A percentile compares a stretch with the other conserved stretches of the same genome.
These are phyloP conservation scores for Ormyrus pomaceus DNA, from an alignment of 2,888 invertebrate genomes.

Conservation along the genomic window DNA sequence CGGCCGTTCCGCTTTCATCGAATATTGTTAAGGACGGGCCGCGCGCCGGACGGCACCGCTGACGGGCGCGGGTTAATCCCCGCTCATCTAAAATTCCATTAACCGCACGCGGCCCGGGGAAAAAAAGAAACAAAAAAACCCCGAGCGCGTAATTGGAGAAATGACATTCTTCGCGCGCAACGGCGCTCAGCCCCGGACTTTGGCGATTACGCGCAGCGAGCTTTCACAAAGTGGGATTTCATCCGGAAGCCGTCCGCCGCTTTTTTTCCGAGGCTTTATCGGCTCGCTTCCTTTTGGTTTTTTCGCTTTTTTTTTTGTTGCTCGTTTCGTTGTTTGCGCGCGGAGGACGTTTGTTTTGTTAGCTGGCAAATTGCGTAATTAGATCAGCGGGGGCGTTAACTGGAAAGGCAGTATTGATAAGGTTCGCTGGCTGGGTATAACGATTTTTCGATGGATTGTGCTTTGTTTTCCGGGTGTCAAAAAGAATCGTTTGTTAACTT, in stretches of 20 bases:
- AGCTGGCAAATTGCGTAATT: conserved; percentile 1
- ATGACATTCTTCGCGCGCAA: conserved; percentile 49
- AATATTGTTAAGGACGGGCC: conserved; percentile 37
- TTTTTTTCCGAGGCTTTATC: neutral
- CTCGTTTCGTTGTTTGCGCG: conserved; percentile 4
- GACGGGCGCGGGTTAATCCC: conserved; percentile 40
- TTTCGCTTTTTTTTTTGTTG: neutral
- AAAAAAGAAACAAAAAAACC: conserved; percentile 59
- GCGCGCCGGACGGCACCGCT: neutral
- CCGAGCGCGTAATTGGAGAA: conserved; percentile 48
- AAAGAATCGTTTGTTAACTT: no score
- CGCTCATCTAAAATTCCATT: conserved; percentile 74
- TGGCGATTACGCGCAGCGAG: conserved; percentile 33
- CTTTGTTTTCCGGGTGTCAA: no score
- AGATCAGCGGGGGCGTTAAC: conserved; percentile 5
- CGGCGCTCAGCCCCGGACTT: neutral
- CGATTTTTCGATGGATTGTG: neutral
- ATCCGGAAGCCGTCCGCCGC: conserved; percentile 4
- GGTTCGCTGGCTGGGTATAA: neutral
- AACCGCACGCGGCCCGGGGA: conserved; percentile 58
- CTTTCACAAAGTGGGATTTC: conserved; percentile 48
- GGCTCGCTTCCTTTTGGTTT: neutral
- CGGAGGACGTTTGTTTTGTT: conserved; percentile 5
- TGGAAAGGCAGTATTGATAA: conserved; percentile 23
- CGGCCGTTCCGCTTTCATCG: conserved; percentile 35